Evolutionary conservation across 2,888 invertebrate genomes (phyloP), one percentile per base, ranked within the genome.

Genomic region (Leptopilina drosophilae): DNA sequence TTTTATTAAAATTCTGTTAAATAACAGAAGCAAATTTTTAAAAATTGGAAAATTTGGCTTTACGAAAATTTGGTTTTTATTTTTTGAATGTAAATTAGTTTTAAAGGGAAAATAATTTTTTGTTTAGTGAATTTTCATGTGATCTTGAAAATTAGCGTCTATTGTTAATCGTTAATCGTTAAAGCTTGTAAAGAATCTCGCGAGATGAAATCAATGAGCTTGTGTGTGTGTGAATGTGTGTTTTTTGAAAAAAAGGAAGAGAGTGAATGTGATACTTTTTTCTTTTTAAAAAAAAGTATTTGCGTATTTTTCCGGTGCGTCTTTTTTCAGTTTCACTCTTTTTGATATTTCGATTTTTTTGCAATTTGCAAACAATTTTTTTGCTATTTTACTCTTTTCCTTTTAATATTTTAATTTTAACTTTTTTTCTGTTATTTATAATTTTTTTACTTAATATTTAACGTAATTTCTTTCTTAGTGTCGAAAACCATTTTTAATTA

Each of bases 111-210:
- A 8, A 42, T 42, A 42, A 42, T 59, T 59, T 1, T 15, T 59
- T 12, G 15, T 59, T 59, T 49, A 49, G 49, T 4, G 12, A 49
- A 49, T 49, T 11, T 49, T 12, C 49, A 49, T 49, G 12, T 49
- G 49, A 33, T 49, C 12, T 49, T 33, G 53, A 56, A 20, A 73
- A 56, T 56, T 56, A 73, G 40, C 15, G 53, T 56, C 5, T 40
- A 53, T 73, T 73, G 73, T 73, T 56, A 56, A 56, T 73, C 67
- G 67, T 67, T 67, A 67, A 67, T 67, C 73, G 73, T 73, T 73
- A 73, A 56, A 56, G 73, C 73, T 73, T 73, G 73, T 26, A 73
- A 73, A 73, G 26, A 56, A 56, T 73, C n/a, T 73, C 56, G 73
- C n/a, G 49, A 73, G 15, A 59, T 15, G 12, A 59, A 56, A 73